Percentiles rank a stretch among this genome's conserved stretches.
Conservation (phyloP, 2,113 vertebrate genomes). For the Rhinolophus ferrumequinum region DNA sequence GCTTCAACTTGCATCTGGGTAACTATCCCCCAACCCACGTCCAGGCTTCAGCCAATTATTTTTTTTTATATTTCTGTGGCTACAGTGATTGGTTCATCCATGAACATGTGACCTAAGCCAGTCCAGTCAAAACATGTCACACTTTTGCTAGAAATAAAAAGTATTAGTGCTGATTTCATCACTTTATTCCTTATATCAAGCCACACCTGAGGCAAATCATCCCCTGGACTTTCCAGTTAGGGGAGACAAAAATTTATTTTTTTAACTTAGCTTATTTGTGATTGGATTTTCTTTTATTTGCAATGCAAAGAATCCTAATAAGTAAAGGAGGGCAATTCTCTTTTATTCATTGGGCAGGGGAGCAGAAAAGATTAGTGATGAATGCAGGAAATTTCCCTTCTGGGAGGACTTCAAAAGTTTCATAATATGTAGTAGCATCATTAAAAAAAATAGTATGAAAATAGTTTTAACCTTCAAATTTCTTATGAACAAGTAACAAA, state of each 20-base stretch:
- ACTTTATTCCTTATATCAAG: neutral
- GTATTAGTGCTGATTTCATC: neutral
- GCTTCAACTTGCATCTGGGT: neutral
- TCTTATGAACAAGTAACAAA: neutral
- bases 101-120: neutral
- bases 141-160: neutral
- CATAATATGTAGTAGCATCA: neutral
- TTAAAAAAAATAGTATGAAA: neutral
- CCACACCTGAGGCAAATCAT: neutral
- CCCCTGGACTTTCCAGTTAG: neutral
- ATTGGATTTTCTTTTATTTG: neutral
- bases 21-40: neutral
- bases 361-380: neutral
- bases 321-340: neutral
- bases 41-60: neutral
- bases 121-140: neutral
- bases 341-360: neutral
- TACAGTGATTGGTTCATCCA: neutral
- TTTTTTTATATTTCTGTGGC: neutral
- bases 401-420: neutral
- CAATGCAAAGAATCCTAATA: neutral
- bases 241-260: neutral
- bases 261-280: neutral
- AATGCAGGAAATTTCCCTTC: neutral
- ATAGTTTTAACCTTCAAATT: neutral